Base-by-base conservation (phyloP, 2,888 invertebrate genomes). In the Julus scanicus region DNA sequence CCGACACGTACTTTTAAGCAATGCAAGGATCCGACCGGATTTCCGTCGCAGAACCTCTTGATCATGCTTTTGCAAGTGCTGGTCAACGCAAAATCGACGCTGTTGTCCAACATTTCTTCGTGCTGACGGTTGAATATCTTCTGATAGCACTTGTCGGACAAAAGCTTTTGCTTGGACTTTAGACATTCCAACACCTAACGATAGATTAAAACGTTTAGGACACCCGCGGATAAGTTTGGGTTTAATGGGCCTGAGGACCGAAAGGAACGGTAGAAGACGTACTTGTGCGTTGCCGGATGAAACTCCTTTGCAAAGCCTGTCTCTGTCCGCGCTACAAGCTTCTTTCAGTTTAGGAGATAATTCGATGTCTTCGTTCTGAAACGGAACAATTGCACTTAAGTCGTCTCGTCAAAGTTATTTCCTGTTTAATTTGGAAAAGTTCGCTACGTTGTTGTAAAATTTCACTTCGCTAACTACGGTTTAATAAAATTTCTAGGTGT, bases 31-130 rank as follows among this genome's bases (percentile, higher is more conserved):
- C 95, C 94, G 2, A 95, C 93, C 48, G 94, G 93, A 90, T 96
- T 84, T 9, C 95, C 94, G 84, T 95, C 94, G 91, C 99, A 99
- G 92, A 95, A 98, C 90, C 95, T 94, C 90, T 96, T 95, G 88
- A 98, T 96, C 95, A 97, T 97, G 90, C 95, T 94, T 91, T 95
- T 96, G 92, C 99, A 99, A 89, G 95, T 95, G 88, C 95, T 96
- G 89, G 96, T 94, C 84, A 99, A 93, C 89, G 96, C 95, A 91
- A 96, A 97, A 92, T 99, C 99, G 71, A 96, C 95, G 2, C 96
- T 95, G 92, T 97, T 96, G 91, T 98, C 97, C 88, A 94, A 94
- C 90, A 97, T 95, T 92, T 98, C 97, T 90, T 97, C 96, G 92
- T 95, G 95, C 91, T 97, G 95, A 15, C 97, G 94, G 91, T 96